Base-by-base conservation (phyloP, 1,140 invertebrate genomes). In the Steinernema khuongi region DNA sequence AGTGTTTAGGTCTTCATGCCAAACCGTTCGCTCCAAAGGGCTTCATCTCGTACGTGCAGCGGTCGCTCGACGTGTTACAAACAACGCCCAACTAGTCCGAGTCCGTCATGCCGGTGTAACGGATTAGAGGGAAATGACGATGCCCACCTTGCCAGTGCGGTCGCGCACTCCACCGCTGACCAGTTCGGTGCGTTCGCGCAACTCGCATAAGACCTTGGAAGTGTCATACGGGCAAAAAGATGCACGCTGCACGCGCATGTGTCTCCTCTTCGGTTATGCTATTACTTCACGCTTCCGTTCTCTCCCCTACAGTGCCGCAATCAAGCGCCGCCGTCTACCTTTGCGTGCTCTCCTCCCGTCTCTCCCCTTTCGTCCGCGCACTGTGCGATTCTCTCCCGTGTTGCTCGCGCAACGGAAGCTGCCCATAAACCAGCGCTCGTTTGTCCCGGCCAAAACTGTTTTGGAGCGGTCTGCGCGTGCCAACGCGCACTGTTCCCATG, bases 381-480 rank as follows among this genome's bases (percentile, higher is more conserved):
- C 36, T 22, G 50, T 60, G 50, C 50, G 26, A n/a, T n/a, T n/a
- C n/a, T 60, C 50, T 22, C 4, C 11, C 50, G 14, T 60, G 7
- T 41, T 41, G 50, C 22, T 60, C 50, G 50, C 50, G 50, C 50
- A 60, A 60, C 50, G 50, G 50, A 60, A 60, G 50, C 22, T 60
- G 50, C 22, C 50, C 50, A 60, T 60, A 60, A 26, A 17, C 50
- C 26, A 26, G 26, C 50, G 50, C 50, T 7, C 50, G 50, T n/a
- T 22, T 60, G 50, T 60, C 26, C 50, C 50, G 4, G 19, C 50
- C 19, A 7, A 22, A 60, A 11, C 26, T 7, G 50, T 11, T 60
- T 60, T 60, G 19, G 14, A n/a, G 36, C n/a, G 7, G 36, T 41
- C 36, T 11, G n/a, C 36, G 7, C 36, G 36, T 41, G 36, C n/a